These are phyloP conservation scores for Cichladusa arquata DNA, from an alignment of 2,113 vertebrate genomes.

Conservation along the genomic window DNA sequence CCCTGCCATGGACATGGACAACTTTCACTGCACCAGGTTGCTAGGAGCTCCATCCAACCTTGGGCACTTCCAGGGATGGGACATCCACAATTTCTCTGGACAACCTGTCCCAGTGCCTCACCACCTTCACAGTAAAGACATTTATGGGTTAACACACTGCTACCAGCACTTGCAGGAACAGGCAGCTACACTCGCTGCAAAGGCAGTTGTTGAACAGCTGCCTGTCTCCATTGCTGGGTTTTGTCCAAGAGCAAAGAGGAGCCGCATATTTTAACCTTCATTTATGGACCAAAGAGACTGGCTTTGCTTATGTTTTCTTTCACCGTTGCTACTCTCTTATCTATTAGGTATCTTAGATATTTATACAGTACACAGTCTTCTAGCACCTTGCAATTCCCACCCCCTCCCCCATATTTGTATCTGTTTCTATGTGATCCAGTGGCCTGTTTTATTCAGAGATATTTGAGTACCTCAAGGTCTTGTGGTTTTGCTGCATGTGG, in stretches of 20 bases:
- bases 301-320: conserved; percentile 31
- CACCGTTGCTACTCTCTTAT: conserved; percentile 10
- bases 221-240: background rate
- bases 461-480: background rate
- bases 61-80: background rate
- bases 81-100: background rate
- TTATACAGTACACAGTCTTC: background rate
- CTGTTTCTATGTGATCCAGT: background rate
- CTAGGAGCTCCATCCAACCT: background rate
- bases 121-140: background rate
- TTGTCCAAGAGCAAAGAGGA: background rate
- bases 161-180: background rate
- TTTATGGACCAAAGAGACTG: background rate
- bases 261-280: background rate
- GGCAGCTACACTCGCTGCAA: background rate
- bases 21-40: background rate
- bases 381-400: background rate
- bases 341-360: conserved; percentile 1
- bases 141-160: background rate
- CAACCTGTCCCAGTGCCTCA: background rate
- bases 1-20: background rate
- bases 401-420: background rate
- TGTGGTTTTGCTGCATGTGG: conserved; percentile 19
- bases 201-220: background rate
- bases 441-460: background rate